phyloP scores from a whole-genome alignment of 2,797 vertebrate species.

The Megalops cyprinoides region DNA sequence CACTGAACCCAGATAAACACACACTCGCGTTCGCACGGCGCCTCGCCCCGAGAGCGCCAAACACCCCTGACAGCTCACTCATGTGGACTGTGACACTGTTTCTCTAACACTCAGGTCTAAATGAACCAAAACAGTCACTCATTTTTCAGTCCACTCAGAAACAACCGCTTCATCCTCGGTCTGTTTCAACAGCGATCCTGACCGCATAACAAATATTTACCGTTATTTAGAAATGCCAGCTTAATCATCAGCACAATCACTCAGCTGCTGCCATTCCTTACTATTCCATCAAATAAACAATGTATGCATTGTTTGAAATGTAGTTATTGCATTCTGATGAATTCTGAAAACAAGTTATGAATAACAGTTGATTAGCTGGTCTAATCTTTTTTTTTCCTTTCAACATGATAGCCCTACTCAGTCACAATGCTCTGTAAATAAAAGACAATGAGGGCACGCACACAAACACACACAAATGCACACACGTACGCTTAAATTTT shows the following conservation, averaged over 20 bases:
- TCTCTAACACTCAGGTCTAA: not conserved
- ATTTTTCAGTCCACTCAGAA: too few species aligned
- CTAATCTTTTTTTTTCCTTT: too few species aligned
- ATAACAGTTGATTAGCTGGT: too few species aligned
- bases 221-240: not conserved
- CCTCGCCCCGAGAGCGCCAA: not conserved
- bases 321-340: too few species aligned
- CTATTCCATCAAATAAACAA: not conserved
- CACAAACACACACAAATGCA: not conserved
- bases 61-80: not conserved
- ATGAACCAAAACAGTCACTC: not conserved
- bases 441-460: too few species aligned
- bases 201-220: too few species aligned
- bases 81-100: not conserved
- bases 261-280: not conserved
- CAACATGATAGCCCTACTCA: too few species aligned
- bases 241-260: too few species aligned
- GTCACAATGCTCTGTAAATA: too few species aligned
- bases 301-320: not conserved
- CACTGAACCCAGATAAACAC: not conserved
- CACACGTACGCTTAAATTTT: not conserved
- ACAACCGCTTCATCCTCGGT: not conserved
- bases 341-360: too few species aligned
- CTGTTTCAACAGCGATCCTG: too few species aligned
- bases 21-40: not conserved